These are phyloP conservation scores for Crepidodera aurea DNA, from an alignment of 2,888 invertebrate species.

Conservation along the genomic window DNA sequence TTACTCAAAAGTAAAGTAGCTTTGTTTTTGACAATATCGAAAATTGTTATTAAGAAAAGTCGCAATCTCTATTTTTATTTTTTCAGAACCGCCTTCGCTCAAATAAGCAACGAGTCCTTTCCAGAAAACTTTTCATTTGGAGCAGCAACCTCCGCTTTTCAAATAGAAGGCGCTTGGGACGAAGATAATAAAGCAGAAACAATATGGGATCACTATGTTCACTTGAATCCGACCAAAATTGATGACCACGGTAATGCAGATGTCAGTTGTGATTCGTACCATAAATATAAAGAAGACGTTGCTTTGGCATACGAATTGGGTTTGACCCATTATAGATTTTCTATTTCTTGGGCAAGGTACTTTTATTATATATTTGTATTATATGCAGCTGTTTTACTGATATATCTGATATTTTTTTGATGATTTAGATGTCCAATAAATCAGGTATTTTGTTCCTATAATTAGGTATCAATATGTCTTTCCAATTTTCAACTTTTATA, in stretches of 20 bases:
- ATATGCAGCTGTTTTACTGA: not conserved
- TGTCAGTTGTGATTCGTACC: conserved; percentile 72
- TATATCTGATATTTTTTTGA: no score
- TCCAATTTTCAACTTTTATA: no score
- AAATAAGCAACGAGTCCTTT: conserved; percentile 36
- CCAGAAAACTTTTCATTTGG: conserved; percentile 53
- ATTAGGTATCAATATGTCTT: no score
- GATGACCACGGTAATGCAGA: conserved; percentile 64
- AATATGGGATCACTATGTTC: conserved; percentile 33
- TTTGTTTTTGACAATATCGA: no score
- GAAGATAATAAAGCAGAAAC: conserved; percentile 65
- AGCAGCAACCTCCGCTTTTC: conserved; percentile 55
- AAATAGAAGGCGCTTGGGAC: conserved; percentile 59
- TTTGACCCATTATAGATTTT: conserved; percentile 64
- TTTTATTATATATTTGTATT: not conserved
- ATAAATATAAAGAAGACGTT: conserved; percentile 70
- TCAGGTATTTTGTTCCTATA: no score
- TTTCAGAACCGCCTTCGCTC: not conserved
- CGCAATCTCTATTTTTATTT: no score
- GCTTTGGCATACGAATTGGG: conserved; percentile 66
- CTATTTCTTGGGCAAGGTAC: conserved; percentile 44
- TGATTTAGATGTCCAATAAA: no score
- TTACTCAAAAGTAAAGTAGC: no score
- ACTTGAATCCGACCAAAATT: conserved; percentile 1
- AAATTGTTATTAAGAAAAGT: no score